phyloP scores from a whole-genome alignment of 2,113 vertebrate species.

The western clawed frog (Xenopus tropicalis) region DNA sequence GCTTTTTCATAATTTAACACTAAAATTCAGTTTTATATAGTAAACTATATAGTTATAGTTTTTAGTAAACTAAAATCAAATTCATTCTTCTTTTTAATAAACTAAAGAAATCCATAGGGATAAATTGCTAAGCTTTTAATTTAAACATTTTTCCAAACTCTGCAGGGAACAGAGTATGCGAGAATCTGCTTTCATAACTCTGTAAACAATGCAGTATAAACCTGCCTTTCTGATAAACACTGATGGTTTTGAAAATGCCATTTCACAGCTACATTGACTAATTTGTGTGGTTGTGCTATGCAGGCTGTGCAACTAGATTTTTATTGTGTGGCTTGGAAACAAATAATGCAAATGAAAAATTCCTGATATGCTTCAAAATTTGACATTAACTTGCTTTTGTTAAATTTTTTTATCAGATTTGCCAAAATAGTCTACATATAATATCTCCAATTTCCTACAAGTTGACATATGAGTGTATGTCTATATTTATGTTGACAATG shows the following conservation, averaged over 20 bases:
- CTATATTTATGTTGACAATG: too few species aligned
- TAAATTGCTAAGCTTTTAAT: conserved; percentile 47
- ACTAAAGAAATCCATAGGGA: neutral
- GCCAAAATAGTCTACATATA: too few species aligned
- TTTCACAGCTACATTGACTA: conserved; percentile 55
- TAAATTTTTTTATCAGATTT: too few species aligned
- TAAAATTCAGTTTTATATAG: too few species aligned
- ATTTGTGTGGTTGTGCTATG: conserved; percentile 52
- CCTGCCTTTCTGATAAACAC: conserved; percentile 60
- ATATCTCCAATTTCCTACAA: too few species aligned
- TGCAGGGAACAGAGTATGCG: conserved; percentile 56
- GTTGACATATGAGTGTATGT: too few species aligned
- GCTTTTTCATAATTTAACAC: too few species aligned
- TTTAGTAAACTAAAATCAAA: too few species aligned
- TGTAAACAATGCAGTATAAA: conserved; percentile 56
- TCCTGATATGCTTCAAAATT: too few species aligned
- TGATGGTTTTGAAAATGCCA: conserved; percentile 41
- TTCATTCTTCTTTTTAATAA: too few species aligned
- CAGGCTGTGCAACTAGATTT: neutral
- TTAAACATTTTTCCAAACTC: conserved; percentile 57
- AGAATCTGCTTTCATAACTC: conserved; percentile 60
- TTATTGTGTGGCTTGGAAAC: neutral
- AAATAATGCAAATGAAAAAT: neutral
- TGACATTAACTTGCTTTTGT: too few species aligned
- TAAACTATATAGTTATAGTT: too few species aligned